Evolutionary conservation across 2,888 invertebrate species (phyloP).

Genomic region (Watsonalla binaria): DNA sequence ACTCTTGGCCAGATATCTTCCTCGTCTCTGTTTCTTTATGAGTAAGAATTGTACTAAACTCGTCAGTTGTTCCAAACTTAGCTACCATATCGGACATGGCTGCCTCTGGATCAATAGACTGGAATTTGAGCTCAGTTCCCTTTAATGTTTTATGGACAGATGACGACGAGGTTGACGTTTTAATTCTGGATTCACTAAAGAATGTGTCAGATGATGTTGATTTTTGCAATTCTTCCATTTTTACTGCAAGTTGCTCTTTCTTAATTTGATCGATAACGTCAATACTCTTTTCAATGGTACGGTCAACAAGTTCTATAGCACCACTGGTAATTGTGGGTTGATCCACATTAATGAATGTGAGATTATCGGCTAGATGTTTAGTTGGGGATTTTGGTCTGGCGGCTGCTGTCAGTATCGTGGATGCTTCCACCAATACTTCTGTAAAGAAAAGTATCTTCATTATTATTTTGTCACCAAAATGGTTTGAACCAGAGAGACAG

Average conservation of each 20-base stretch:
- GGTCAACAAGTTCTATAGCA: constrained; percentile 75
- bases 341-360: constrained; percentile 70
- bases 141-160: constrained; percentile 62
- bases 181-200: constrained; percentile 60
- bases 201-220: constrained; percentile 59
- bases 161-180: constrained; percentile 67
- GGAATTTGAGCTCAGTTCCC: constrained; percentile 56
- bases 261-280: constrained; percentile 65
- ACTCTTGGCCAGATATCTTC: constrained; percentile 73
- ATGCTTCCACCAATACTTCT: constrained; percentile 61
- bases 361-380: constrained; percentile 67
- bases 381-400: constrained; percentile 69
- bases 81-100: constrained; percentile 68
- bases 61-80: constrained; percentile 53
- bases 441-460: constrained; percentile 33
- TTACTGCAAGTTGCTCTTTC: constrained; percentile 61
- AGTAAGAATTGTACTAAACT: constrained; percentile 64
- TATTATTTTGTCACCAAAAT: too few relatives aligned
- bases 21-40: constrained; percentile 74
- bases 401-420: constrained; percentile 54
- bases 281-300: constrained; percentile 67
- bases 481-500: background rate
- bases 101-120: constrained; percentile 59
- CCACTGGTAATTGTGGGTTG: constrained; percentile 76
- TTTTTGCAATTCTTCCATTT: constrained; percentile 65